phyloP scores from a whole-genome alignment of 2,113 vertebrate species.

The Epinephelus cyanopodus region DNA sequence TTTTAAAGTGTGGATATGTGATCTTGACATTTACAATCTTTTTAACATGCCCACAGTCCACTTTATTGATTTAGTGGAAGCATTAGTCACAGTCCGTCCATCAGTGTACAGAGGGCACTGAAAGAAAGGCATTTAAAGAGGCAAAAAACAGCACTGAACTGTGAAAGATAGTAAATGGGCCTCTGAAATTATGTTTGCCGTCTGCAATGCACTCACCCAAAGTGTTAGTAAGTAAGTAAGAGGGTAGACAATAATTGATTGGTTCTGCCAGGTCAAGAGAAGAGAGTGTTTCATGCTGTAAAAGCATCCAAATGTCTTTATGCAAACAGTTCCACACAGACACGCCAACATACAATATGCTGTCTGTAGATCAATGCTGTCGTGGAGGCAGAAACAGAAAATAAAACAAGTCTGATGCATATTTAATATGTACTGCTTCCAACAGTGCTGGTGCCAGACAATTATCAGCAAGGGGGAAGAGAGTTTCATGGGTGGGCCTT shows the following conservation, averaged over 20 bases:
- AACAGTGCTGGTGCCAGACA: too few species aligned
- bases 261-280: slow-evolving; percentile 24
- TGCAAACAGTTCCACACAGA: slow-evolving; percentile 22
- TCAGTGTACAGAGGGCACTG: slow-evolving; percentile 15
- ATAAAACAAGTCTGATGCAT: slow-evolving; percentile 8
- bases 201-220: slow-evolving; percentile 21
- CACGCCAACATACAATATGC: slow-evolving; percentile 14
- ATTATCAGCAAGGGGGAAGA: too few species aligned
- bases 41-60: slow-evolving; percentile 36
- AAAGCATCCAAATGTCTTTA: slow-evolving; percentile 12
- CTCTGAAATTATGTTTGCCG: slow-evolving; percentile 17
- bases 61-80: slow-evolving; percentile 69
- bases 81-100: slow-evolving; percentile 65
- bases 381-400: background rate
- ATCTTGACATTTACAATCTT: slow-evolving; percentile 44
- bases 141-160: slow-evolving; percentile 19
- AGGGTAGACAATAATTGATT: slow-evolving; percentile 40
- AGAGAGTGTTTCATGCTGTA: slow-evolving; percentile 19
- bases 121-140: slow-evolving; percentile 26
- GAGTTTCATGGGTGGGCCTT: too few species aligned
- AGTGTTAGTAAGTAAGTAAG: slow-evolving; percentile 28
- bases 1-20: slow-evolving; percentile 34
- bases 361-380: slow-evolving; percentile 35
- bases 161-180: slow-evolving; percentile 40
- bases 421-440: slow-evolving; percentile 17